Evolutionary conservation across 2,797 vertebrate genomes (phyloP), one percentile per base, ranked within the genome.

Genomic region (Myotis myotis): DNA sequence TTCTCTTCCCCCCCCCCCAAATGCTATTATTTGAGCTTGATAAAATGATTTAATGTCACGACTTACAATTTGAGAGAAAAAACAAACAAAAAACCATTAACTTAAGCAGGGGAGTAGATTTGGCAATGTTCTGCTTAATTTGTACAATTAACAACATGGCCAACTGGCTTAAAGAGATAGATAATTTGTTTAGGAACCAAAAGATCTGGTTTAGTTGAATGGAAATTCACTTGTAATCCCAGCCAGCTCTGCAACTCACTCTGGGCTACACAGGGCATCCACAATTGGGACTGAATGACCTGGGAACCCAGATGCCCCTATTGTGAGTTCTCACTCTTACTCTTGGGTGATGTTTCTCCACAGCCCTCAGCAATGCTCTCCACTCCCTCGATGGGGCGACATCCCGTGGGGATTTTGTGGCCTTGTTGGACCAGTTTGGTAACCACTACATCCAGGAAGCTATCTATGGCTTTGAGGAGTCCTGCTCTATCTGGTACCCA

Each of bases 401-500:
- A 0, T 99, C 99, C 92, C 99, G 99, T 0, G 98, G 97, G 86
- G 99, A 99, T 98, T 99, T 99, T 0, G 98, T 99, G 93, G 99
- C 99, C 0, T 98, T 99, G 96, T 98, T 99, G 94, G 98, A 99
- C 93, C 99, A 99, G 97, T 99, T 99, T 96, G 99, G 99, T 81
- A 99, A 99, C 97, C 99, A 99, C 97, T 99, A 99, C 38, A 99
- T 99, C 87, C 99, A 99, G 96, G 99, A 99, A 97, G 99, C 99
- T 0, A 97, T 99, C 86, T 99, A 99, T 0, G 99, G 99, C 95
- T 99, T 99, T 44, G 99, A 99, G 98, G 99, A 99, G 98, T 99
- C 99, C 96, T 99, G 99, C 86, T 99, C 99, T 97, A 99, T 99
- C 98, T 99, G 99, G 99, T 99, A 99, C 97, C 99, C 99, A 97